These are phyloP conservation scores for Clanis bilineata DNA, from an alignment of 2,888 invertebrate species.

Conservation along the genomic window DNA sequence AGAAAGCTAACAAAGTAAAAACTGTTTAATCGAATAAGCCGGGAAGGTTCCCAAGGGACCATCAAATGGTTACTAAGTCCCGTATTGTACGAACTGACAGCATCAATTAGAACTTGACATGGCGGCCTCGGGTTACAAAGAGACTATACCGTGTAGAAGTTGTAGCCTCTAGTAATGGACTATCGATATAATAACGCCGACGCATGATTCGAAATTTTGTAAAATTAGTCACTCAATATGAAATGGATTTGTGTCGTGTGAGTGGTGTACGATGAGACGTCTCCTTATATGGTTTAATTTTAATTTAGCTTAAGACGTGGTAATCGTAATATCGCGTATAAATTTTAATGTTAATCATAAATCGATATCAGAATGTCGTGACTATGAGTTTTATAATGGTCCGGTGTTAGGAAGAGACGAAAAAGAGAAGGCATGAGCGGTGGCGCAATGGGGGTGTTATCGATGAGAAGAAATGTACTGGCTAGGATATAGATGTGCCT, in stretches of 20 bases:
- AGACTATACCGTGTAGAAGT: conserved; percentile 60
- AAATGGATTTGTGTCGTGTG: not conserved
- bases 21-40: conserved; percentile 44
- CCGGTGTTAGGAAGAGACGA: too few species aligned
- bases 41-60: conserved; percentile 54
- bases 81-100: conserved; percentile 71
- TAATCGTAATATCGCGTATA: too few species aligned
- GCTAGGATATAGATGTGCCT: too few species aligned
- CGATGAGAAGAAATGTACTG: too few species aligned
- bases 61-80: conserved; percentile 48
- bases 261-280: too few species aligned
- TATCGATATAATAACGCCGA: conserved; percentile 60
- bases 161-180: conserved; percentile 65
- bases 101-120: conserved; percentile 77
- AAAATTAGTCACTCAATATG: conserved; percentile 27
- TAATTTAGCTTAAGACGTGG: too few species aligned
- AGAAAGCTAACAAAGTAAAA: conserved; percentile 41
- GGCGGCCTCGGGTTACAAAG: conserved; percentile 75
- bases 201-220: conserved; percentile 22
- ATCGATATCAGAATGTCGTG: too few species aligned
- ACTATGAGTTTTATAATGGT: too few species aligned
- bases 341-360: too few species aligned
- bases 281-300: too few species aligned
- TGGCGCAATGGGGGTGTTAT: too few species aligned
- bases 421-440: too few species aligned